Percentiles rank a stretch among this genome's conserved stretches.
phyloP scores from a whole-genome alignment of 2,113 vertebrate genomes.

The Petaurus breviceps region DNA sequence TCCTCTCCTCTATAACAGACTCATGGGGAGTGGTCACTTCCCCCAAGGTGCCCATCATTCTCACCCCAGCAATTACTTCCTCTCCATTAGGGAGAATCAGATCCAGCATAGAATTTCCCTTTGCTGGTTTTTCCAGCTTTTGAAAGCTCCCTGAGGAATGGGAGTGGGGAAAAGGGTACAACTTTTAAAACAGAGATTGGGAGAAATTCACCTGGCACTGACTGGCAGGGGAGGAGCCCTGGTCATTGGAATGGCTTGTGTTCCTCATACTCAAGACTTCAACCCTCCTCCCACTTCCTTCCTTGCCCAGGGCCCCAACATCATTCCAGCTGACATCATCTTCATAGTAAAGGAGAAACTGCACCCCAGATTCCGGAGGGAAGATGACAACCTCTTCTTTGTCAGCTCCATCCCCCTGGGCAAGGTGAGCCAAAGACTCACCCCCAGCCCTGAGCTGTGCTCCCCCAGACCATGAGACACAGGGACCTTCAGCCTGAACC shows the following conservation, averaged over 20 bases:
- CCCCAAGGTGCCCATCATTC: too few relatives aligned
- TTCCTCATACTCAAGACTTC: not conserved
- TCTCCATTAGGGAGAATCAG: too few relatives aligned
- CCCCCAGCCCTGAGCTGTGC: too few relatives aligned
- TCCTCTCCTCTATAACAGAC: too few relatives aligned
- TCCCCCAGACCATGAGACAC: not conserved
- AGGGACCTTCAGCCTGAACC: not conserved
- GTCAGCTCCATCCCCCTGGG: slow-evolving; percentile 85
- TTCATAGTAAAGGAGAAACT: slow-evolving; percentile 92
- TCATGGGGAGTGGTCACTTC: too few relatives aligned
- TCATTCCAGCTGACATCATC: slow-evolving; percentile 93
- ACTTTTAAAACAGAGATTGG: too few relatives aligned
- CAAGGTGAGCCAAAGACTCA: slow-evolving; percentile 85
- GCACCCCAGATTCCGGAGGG: slow-evolving; percentile 88
- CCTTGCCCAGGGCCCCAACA: slow-evolving; percentile 91
- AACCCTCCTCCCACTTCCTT: not conserved
- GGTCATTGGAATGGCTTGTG: accelerated
- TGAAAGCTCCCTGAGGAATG: not conserved
- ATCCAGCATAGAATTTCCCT: not conserved
- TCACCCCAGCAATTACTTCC: too few relatives aligned
- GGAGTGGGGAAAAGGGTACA: too few relatives aligned
- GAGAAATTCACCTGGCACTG: too few relatives aligned
- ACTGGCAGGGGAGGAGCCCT: too few relatives aligned
- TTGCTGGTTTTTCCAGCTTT: not conserved
- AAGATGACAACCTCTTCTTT: slow-evolving; percentile 86